A percentile compares a stretch with the other conserved stretches of the same genome.
phyloP scores from a whole-genome alignment of 2,113 vertebrate species.

The Sinocyclocheilus anophthalmus region DNA sequence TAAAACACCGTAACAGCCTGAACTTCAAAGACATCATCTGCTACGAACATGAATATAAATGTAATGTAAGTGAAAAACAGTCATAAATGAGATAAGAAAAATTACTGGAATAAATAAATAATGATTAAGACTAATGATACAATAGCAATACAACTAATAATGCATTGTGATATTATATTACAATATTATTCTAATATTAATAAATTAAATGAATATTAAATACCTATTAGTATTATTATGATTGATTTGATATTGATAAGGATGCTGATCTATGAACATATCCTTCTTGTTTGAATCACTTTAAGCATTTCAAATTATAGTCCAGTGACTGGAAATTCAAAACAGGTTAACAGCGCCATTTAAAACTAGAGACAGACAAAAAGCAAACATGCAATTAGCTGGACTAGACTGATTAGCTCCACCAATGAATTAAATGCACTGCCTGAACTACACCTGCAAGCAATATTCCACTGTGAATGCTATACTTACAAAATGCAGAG shows the following conservation, averaged over 20 bases:
- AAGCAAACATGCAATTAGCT: constrained; percentile 54
- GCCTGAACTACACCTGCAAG: constrained; percentile 50
- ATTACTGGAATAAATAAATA: too few relatives aligned
- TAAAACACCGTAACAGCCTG: background rate
- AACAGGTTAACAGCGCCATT: constrained; percentile 9
- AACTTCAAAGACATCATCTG: background rate
- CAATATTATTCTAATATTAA: too few relatives aligned
- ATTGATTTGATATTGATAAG: background rate
- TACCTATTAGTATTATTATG: background rate
- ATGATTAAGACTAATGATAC: background rate
- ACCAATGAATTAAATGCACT: constrained; percentile 40
- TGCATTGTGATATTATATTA: too few relatives aligned
- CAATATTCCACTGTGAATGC: constrained; percentile 55
- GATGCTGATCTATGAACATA: background rate
- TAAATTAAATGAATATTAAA: background rate
- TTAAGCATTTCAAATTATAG: background rate
- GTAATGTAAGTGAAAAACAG: background rate
- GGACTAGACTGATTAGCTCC: constrained; percentile 39
- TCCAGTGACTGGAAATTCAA: constrained; percentile 6
- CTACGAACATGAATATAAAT: background rate
- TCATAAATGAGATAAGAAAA: too few relatives aligned
- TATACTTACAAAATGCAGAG: constrained; percentile 49
- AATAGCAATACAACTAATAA: too few relatives aligned
- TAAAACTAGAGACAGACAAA: constrained; percentile 21
- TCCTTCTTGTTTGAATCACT: background rate